Conservation (phyloP, 2,113 vertebrate species). For the Physeter macrocephalus region DNA sequence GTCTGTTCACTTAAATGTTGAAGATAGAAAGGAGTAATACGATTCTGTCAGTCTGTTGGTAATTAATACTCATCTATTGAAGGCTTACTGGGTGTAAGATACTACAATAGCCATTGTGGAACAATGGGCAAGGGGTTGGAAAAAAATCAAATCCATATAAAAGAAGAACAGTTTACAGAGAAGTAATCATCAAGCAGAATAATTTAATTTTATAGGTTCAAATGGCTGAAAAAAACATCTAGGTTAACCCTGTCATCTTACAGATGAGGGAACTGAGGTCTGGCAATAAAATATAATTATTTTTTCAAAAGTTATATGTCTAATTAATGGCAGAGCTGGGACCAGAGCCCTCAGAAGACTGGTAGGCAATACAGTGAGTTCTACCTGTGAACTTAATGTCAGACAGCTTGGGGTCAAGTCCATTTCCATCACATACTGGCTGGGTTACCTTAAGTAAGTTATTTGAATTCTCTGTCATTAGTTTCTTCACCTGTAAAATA, state of each 20-base stretch:
- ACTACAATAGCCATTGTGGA: background rate
- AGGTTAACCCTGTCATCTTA: background rate
- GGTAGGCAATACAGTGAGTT: background rate
- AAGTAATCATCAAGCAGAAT: background rate
- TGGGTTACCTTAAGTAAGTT: background rate
- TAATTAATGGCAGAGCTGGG: background rate
- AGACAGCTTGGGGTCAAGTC: background rate
- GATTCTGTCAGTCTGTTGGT: rapidly evolving
- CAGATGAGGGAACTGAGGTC: background rate
- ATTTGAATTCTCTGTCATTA: background rate
- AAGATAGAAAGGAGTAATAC: background rate
- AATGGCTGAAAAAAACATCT: background rate
- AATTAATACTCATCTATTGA: rapidly evolving
- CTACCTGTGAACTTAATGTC: background rate
- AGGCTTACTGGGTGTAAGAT: background rate
- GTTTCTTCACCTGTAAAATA: background rate
- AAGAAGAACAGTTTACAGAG: background rate
- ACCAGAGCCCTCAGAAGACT: background rate
- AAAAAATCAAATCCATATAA: background rate
- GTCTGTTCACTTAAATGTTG: background rate
- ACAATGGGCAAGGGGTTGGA: too few relatives aligned
- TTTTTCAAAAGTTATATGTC: background rate
- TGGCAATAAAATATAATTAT: background rate
- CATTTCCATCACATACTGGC: background rate
- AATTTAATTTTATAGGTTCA: background rate